Base-by-base conservation (phyloP, 1,140 invertebrate species). In the Andrena cerasifolii region DNA sequence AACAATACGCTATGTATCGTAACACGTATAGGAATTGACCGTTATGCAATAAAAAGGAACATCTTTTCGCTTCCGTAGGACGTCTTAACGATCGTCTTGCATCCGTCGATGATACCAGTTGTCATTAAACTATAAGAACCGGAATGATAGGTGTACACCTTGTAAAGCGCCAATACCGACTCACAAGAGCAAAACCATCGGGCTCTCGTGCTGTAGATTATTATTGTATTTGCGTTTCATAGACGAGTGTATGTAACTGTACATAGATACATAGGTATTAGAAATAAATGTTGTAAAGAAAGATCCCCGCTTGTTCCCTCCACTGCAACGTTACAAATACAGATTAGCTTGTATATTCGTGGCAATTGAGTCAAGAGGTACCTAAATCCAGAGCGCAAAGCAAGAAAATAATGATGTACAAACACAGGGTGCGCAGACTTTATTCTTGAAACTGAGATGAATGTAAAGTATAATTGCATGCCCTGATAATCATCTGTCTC, bases 281-380 rank as follows among this genome's bases (percentile, higher is more conserved):
- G 84, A 79, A 86, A 87, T 87, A 86, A 87, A 87, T 86, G 85
- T 87, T 87, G 71, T 78, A 82, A 87, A 73, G 59, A 86, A 85
- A 77, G 2, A 31, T 2, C 12, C 3, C 2, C 5, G 3, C 0
- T 24, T 24, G 24, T 12, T 47, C 45, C 31, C 10, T 31, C 45
- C 24, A 18, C 31, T 24, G 1, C 12, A 3, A 16, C n/a, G 3
- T 24, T 12, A 1, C 45, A 36, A 16, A 61, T 24, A n/a, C 18
- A 10, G 36, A 40, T 40, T n/a, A n/a, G n/a, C n/a, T n/a, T n/a
- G n/a, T n/a, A n/a, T n/a, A n/a, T n/a, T n/a, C n/a, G n/a, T n/a
- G n/a, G n/a, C n/a, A n/a, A n/a, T n/a, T n/a, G n/a, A n/a, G n/a
- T n/a, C n/a, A n/a, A n/a, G n/a, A n/a, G n/a, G n/a, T n/a, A n/a